Evolutionary conservation across 2,797 vertebrate genomes (phyloP), one percentile per base, ranked within the genome.

Genomic region (Petrocephalus schoutedeni): DNA sequence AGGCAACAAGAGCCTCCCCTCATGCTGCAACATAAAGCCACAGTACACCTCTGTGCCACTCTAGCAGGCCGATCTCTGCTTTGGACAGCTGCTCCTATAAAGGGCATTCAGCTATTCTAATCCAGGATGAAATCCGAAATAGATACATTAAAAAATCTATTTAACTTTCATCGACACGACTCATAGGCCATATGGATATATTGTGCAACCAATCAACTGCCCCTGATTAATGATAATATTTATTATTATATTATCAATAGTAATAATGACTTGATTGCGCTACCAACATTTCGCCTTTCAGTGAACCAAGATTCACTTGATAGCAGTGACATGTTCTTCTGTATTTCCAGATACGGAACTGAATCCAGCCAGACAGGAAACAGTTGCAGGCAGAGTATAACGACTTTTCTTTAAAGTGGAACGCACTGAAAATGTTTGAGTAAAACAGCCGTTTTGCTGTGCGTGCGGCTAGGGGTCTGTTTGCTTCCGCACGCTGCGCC

Each of bases 1-100:
- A 49, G 80, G 91, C 94, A 95, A 92, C 95, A 92, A 94, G 88
- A 2, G 91, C 94, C 92, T 1, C 93, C 96, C 94, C 94, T 95
- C 95, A 94, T 95, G 91, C 91, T 95, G 96, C 97, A 96, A 67
- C 56, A 28, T 64, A 83, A 53, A 83, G 28, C 57, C 57, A 56
- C 84, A 19, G 84, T 57, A 36, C 71, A 74, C 28, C 28, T 57
- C 85, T 64, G 58, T 59, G 58, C 57, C 85, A 61, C 57, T 57
- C 85, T 21, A 45, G 19, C 80, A 51, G 41, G n/a, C 80, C 16
- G 19, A 83, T n/a, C 51, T 45, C 28, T 8, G 16, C 53, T n/a
- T 86, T 36, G 7, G n/a, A 36, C 85, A 86, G 36, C 58, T 21
- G 36, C 58, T 64, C 19, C 23, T 64, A 49, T 41, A 41, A 64